A percentile compares a stretch with the other conserved stretches of the same genome.
phyloP scores from a whole-genome alignment of 2,888 invertebrate genomes.

The Ophioninae sp. region DNA sequence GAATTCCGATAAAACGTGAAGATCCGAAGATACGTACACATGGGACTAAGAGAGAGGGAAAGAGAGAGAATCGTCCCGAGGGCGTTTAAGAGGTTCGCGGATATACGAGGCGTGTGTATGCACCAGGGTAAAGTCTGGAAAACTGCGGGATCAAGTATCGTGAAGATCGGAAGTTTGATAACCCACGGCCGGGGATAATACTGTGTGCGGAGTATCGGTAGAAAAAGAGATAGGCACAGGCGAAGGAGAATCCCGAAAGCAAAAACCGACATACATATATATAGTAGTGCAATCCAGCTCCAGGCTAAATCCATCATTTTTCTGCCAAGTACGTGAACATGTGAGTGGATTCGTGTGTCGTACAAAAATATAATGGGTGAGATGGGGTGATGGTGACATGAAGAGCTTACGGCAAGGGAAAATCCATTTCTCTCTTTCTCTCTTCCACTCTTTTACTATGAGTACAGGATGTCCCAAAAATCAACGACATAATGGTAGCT shows the following conservation, averaged over 20 bases:
- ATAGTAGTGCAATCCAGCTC: constrained; percentile 4
- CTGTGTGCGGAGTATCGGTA: constrained; percentile 7
- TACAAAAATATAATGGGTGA: constrained; percentile 54
- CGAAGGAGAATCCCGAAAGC: neutral
- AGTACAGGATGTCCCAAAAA: neutral
- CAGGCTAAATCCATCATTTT: constrained; percentile 51
- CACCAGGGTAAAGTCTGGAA: constrained; percentile 2
- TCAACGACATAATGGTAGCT: too few species aligned
- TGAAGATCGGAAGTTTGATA: constrained; percentile 54
- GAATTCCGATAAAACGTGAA: neutral
- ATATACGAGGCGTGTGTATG: neutral
- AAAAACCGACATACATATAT: constrained; percentile 16
- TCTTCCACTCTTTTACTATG: neutral
- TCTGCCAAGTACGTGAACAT: neutral
- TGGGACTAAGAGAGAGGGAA: neutral
- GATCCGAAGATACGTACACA: neutral
- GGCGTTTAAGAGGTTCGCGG: neutral
- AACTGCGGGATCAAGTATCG: constrained; percentile 50
- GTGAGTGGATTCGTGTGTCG: constrained; percentile 1
- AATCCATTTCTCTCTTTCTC: neutral
- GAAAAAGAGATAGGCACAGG: neutral
- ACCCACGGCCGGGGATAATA: constrained; percentile 42
- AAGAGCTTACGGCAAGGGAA: constrained; percentile 8
- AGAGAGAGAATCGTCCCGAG: neutral
- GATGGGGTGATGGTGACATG: constrained; percentile 23